A percentile compares a stretch with the other conserved stretches of the same genome.
Conservation (phyloP, 2,113 vertebrate genomes). For the Bufo bufo region DNA sequence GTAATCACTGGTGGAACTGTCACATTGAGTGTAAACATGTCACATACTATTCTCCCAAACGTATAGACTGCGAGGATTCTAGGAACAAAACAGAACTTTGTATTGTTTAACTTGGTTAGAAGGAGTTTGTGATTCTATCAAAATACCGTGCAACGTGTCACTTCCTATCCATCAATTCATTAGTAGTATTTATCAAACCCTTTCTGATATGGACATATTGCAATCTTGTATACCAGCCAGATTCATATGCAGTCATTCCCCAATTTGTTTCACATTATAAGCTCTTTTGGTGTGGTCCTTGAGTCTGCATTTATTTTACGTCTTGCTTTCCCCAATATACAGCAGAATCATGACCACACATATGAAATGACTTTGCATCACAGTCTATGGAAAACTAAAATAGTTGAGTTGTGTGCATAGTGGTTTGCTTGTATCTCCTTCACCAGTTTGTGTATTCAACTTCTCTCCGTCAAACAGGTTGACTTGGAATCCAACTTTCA, state of each 20-base stretch:
- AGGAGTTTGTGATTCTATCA: conserved; percentile 29
- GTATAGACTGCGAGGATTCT: neutral
- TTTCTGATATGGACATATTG: neutral
- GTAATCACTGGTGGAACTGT: conserved; percentile 25
- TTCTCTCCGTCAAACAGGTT: too few relatives aligned
- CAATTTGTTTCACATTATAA: neutral
- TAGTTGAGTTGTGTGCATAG: too few relatives aligned
- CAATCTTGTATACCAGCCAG: too few relatives aligned
- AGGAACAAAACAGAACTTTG: conserved; percentile 8
- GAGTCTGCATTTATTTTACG: neutral
- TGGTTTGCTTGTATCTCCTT: too few relatives aligned
- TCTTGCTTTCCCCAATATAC: neutral
- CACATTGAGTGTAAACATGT: conserved; percentile 38
- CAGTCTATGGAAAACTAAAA: too few relatives aligned
- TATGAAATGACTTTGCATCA: too few relatives aligned
- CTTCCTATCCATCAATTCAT: conserved; percentile 25
- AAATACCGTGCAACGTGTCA: conserved; percentile 10
- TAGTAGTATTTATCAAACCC: neutral
- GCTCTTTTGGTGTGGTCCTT: neutral
- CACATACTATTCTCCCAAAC: conserved; percentile 17
- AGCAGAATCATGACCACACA: neutral
- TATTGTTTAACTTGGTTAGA: conserved; percentile 25
- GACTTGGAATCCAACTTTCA: too few relatives aligned
- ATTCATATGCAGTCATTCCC: neutral
- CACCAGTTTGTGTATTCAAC: too few relatives aligned